Percentiles rank a stretch among this genome's conserved stretches.
These are phyloP conservation scores for Cyclopterus lumpus DNA, from an alignment of 2,797 vertebrate genomes.

Conservation along the genomic window DNA sequence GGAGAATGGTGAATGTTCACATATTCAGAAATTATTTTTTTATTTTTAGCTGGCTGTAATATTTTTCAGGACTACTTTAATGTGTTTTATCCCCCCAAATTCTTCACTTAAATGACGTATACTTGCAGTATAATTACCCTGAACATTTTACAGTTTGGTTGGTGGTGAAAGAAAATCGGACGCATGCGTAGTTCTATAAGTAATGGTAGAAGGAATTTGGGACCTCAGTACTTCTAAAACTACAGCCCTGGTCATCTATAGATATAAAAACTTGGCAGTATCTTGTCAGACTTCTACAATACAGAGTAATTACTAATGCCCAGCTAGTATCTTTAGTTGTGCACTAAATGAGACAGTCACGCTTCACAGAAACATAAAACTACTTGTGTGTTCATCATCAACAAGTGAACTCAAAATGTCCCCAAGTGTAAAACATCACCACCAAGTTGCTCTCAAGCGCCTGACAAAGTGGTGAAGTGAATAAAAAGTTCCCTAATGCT, in stretches of 20 bases:
- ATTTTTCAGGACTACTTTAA: too few relatives aligned
- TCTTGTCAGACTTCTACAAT: not conserved
- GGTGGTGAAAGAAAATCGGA: too few relatives aligned
- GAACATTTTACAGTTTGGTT: too few relatives aligned
- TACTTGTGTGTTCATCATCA: not conserved
- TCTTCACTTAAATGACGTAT: too few relatives aligned
- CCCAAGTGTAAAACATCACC: not conserved
- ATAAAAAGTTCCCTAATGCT: not conserved
- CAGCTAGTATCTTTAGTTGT: not conserved
- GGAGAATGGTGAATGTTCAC: too few relatives aligned
- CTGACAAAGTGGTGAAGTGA: not conserved
- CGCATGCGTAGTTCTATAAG: too few relatives aligned
- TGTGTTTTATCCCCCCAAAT: too few relatives aligned
- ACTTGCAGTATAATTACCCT: too few relatives aligned
- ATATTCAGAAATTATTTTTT: too few relatives aligned
- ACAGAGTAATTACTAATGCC: not conserved
- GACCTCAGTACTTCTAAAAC: not conserved
- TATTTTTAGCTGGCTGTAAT: too few relatives aligned
- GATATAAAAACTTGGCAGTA: too few relatives aligned
- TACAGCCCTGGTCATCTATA: not conserved
- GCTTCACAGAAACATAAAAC: conserved; percentile 24
- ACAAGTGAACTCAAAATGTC: not conserved
- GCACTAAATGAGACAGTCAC: conserved; percentile 2
- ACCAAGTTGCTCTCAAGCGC: not conserved
- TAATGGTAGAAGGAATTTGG: too few relatives aligned